These are phyloP conservation scores for Melolontha melolontha DNA, from an alignment of 2,888 invertebrate genomes.

Conservation along the genomic window DNA sequence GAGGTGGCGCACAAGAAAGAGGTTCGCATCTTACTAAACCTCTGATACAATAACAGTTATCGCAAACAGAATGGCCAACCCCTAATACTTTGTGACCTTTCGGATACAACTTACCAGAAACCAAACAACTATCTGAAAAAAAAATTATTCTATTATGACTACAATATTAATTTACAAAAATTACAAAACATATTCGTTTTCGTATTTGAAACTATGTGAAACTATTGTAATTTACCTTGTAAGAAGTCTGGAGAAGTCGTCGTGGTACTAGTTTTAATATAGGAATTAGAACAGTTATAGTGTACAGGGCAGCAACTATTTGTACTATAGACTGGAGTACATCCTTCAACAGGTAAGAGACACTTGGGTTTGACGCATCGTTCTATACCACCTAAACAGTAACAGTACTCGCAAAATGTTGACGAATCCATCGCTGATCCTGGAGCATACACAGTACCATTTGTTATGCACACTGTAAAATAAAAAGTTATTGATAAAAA, in stretches of 20 bases:
- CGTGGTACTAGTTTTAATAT: slow-evolving; percentile 52
- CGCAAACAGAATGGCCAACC: slow-evolving; percentile 73
- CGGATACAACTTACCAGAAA: slow-evolving; percentile 71
- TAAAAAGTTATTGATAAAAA: too few relatives aligned
- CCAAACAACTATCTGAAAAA: slow-evolving; percentile 71
- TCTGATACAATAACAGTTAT: slow-evolving; percentile 84
- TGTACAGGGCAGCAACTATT: slow-evolving; percentile 84
- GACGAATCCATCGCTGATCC: slow-evolving; percentile 87
- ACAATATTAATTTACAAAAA: too few relatives aligned
- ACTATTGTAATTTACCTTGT: slow-evolving; percentile 28
- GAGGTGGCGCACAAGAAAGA: slow-evolving; percentile 79
- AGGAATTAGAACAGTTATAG: slow-evolving; percentile 74
- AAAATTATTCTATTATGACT: too few relatives aligned
- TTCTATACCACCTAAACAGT: slow-evolving; percentile 77
- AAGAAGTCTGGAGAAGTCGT: slow-evolving; percentile 50
- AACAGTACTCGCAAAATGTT: slow-evolving; percentile 88
- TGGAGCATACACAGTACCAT: slow-evolving; percentile 79
- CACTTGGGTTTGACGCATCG: slow-evolving; percentile 86
- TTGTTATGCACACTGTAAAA: slow-evolving; percentile 75
- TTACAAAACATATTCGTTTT: background rate
- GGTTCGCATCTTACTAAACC: slow-evolving; percentile 81
- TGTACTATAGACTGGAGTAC: slow-evolving; percentile 70
- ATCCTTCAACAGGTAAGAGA: slow-evolving; percentile 79
- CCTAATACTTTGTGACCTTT: slow-evolving; percentile 80
- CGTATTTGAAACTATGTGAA: background rate